Conservation (phyloP, 2,797 vertebrate genomes). For the Diplodus sargus region DNA sequence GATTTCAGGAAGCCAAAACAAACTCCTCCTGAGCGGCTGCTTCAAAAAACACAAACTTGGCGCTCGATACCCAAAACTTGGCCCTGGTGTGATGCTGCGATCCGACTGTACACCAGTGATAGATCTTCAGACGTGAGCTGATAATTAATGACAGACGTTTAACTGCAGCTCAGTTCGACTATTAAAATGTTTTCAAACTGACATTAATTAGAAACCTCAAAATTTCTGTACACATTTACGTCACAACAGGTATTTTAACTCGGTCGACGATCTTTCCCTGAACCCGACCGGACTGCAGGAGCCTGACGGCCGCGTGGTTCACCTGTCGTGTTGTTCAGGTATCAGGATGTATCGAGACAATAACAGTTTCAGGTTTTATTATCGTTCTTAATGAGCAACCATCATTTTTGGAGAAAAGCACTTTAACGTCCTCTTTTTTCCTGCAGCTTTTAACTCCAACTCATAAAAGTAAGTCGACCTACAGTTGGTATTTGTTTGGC, state of each 20-base stretch:
- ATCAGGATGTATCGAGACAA: too few species aligned
- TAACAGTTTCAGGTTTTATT: too few species aligned
- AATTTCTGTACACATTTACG: neutral
- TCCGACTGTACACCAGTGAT: neutral
- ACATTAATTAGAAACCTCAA: neutral
- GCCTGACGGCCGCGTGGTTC: too few species aligned
- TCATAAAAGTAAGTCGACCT: too few species aligned
- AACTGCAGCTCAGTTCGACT: neutral
- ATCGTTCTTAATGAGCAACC: too few species aligned
- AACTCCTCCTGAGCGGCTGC: slow-evolving; percentile 3
- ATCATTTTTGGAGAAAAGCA: too few species aligned
- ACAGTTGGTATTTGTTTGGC: too few species aligned
- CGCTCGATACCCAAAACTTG: neutral
- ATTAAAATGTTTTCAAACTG: neutral
- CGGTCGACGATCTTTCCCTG: too few species aligned
- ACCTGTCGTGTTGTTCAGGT: too few species aligned
- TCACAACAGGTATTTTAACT: too few species aligned
- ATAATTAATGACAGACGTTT: neutral
- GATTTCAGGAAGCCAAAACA: slow-evolving; percentile 33
- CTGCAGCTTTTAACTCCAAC: neutral
- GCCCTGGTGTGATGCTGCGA: neutral
- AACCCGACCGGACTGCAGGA: too few species aligned
- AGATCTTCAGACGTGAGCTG: neutral
- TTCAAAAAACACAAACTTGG: slow-evolving; percentile 30
- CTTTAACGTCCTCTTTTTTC: neutral